Percentiles rank a stretch among this genome's conserved stretches.
phyloP scores from a whole-genome alignment of 1,140 invertebrate genomes.

The Anastrepha obliqua region DNA sequence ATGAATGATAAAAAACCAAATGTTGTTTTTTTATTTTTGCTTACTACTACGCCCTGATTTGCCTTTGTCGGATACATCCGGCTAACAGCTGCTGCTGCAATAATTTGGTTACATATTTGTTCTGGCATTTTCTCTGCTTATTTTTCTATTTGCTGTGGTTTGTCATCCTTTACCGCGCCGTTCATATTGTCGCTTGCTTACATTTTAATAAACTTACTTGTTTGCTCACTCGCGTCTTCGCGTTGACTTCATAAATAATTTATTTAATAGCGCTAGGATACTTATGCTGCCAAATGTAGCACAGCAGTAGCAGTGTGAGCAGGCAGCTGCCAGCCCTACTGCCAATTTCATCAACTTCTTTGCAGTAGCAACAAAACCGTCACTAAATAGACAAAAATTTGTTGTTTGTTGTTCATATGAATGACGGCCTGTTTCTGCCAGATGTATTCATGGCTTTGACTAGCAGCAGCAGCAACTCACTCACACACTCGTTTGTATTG shows the following conservation, averaged over 20 bases:
- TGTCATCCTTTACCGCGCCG: background rate
- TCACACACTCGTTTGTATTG: background rate
- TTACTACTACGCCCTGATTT: background rate
- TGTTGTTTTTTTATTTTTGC: background rate
- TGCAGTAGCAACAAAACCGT: too few species aligned
- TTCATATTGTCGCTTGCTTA: background rate
- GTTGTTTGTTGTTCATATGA: too few species aligned
- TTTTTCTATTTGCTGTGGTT: background rate
- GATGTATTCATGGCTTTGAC: too few species aligned
- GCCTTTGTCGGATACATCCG: background rate
- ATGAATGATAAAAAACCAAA: background rate
- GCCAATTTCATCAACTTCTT: too few species aligned
- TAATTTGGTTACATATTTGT: background rate
- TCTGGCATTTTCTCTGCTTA: background rate
- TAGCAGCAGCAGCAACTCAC: background rate
- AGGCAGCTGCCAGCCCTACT: background rate
- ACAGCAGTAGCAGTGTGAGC: background rate
- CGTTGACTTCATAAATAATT: constrained; percentile 37
- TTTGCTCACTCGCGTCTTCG: background rate
- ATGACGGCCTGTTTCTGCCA: too few species aligned
- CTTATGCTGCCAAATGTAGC: background rate
- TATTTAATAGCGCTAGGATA: constrained; percentile 3
- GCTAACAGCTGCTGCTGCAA: background rate
- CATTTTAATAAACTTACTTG: constrained; percentile 26
- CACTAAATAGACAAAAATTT: too few species aligned